These are phyloP conservation scores for Spodoptera picta DNA, from an alignment of 2,888 invertebrate genomes.

Conservation along the genomic window DNA sequence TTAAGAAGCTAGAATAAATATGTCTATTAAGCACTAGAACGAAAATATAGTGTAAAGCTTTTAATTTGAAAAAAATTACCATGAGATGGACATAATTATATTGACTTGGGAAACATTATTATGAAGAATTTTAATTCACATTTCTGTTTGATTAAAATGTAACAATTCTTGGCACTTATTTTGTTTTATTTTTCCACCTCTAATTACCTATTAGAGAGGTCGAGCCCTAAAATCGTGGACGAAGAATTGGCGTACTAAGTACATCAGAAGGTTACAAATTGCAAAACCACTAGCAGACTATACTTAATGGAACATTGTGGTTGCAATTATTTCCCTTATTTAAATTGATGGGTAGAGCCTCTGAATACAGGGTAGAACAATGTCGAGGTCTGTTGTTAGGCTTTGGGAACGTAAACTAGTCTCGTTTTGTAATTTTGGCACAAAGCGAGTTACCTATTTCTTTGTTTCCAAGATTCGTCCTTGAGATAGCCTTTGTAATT, in stretches of 20 bases:
- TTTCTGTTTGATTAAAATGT: no score
- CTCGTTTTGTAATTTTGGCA: constrained; percentile 33
- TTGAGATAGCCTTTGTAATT: constrained; percentile 19
- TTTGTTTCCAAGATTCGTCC: constrained; percentile 17
- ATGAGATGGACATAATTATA: constrained; percentile 4
- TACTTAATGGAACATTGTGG: constrained; percentile 40
- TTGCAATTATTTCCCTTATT: constrained; percentile 51
- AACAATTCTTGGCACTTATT: neutral
- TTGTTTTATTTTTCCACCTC: neutral
- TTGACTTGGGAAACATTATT: constrained; percentile 10
- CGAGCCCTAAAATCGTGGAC: neutral
- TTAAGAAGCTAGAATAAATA: no score
- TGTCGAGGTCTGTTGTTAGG: constrained; percentile 33
- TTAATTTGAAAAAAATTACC: no score
- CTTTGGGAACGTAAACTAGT: constrained; percentile 23
- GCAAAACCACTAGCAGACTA: constrained; percentile 26
- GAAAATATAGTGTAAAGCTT: no score
- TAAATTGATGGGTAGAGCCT: constrained; percentile 54
- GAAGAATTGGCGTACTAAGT: constrained; percentile 18
- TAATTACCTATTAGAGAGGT: neutral
- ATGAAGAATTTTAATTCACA: no score
- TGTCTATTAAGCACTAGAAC: no score
- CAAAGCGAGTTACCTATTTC: constrained; percentile 24
- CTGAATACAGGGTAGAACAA: constrained; percentile 64
- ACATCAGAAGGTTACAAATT: constrained; percentile 36